Conservation (phyloP, 2,113 vertebrate species). For the Sander vitreus region DNA sequence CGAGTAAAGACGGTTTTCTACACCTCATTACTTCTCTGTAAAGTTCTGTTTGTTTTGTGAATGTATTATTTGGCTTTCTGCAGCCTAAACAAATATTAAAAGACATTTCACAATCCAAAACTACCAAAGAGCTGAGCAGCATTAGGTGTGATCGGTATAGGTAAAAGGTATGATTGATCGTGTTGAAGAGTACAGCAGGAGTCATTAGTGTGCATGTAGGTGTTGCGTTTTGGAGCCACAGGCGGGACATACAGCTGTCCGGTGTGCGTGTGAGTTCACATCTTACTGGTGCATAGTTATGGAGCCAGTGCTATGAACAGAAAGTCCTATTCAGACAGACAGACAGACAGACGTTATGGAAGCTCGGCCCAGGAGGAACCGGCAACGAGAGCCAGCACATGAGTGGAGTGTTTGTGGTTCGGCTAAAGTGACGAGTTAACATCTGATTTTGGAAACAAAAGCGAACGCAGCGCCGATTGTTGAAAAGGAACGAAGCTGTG, state of each 20-base stretch:
- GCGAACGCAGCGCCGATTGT: background rate
- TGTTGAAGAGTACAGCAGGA: background rate
- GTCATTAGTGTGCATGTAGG: background rate
- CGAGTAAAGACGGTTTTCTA: too few species aligned
- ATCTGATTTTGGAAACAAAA: background rate
- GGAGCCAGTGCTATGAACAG: background rate
- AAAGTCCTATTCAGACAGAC: background rate
- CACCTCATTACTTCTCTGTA: too few species aligned
- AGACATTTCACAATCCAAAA: background rate
- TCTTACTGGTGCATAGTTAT: conserved; percentile 20
- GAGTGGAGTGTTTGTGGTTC: conserved; percentile 16
- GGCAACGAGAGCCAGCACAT: background rate
- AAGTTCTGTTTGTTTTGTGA: too few species aligned
- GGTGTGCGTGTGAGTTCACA: background rate
- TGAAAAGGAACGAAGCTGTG: background rate
- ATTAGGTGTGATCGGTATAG: background rate
- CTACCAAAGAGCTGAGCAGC: background rate
- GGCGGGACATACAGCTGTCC: background rate
- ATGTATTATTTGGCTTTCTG: background rate
- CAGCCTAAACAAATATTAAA: background rate
- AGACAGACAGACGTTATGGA: background rate
- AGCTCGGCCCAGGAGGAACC: background rate
- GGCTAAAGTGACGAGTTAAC: conserved; percentile 31
- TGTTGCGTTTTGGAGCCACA: too few species aligned
- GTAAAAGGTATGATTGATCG: background rate